Evolutionary conservation across 2,888 invertebrate genomes (phyloP), one percentile per base, ranked within the genome.

Genomic region (Lycaena phlaeas): DNA sequence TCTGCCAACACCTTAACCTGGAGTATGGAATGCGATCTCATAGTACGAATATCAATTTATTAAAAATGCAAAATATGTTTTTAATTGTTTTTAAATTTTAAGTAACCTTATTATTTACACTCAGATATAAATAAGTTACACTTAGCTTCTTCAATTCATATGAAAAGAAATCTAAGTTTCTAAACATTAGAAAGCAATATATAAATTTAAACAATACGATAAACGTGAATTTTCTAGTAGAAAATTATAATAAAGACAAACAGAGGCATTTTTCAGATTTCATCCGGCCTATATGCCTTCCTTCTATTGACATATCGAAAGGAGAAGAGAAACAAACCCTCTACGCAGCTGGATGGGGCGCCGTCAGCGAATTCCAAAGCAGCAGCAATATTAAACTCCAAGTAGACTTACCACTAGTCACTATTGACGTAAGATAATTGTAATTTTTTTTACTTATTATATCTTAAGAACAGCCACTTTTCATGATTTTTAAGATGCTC

Each of bases 321-420:
- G 6, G 9, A 1, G 12, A 39, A 2, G 9, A 18, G 0, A 37
- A 36, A 2, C 11, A 48, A 2, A 42, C 14, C 10, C 40, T 61
- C 9, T 44, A 42, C 22, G 43, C 50, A 2, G 55, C 60, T 1
- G 62, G 62, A 6, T 63, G 61, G 61, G 61, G 62, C 1, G 74
- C 70, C 27, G 72, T 79, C 15, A 76, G 77, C 52, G 57, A 54
- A 1, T 58, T 68, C 45, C 40, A 49, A 12, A 45, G 48, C 3
- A 52, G 43, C 27, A 71, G 65, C 46, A 41, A 51, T 4, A 27
- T 61, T n/a, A 71, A 70, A 36, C 53, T 60, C 7, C 59, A 68
- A 11, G 64, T 71, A 4, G 45, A 43, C 9, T 38, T 72, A 22
- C 64, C 67, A 0, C 60, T 46, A 12, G 48, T 53, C 17, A 36